These are phyloP conservation scores for Spondyliosoma cantharus DNA, from an alignment of 2,797 vertebrate genomes.

Conservation along the genomic window DNA sequence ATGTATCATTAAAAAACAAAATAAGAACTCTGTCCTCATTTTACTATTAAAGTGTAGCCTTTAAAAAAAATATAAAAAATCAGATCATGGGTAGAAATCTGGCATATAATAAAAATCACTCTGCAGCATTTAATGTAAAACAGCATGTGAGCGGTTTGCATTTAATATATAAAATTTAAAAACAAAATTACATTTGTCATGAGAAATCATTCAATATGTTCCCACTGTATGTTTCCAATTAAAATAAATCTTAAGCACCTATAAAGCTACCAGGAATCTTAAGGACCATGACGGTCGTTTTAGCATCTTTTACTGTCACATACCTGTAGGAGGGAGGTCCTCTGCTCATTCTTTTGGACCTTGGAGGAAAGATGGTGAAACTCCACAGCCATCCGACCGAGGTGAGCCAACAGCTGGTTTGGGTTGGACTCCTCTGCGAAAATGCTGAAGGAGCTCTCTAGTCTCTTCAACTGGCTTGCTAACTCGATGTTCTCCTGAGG, in stretches of 20 bases:
- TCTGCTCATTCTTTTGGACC: constrained; percentile 97
- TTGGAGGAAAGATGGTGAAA: constrained; percentile 97
- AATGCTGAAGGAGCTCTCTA: constrained; percentile 94
- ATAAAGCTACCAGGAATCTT: background rate
- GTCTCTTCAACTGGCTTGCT: constrained; percentile 91
- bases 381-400: constrained; percentile 98
- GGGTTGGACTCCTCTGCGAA: constrained; percentile 95
- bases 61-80: background rate
- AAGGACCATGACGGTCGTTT: background rate
- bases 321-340: constrained; percentile 96
- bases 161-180: background rate
- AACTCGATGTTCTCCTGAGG: constrained; percentile 90
- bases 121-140: background rate
- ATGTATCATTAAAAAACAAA: background rate
- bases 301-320: background rate
- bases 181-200: background rate
- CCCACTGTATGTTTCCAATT: background rate
- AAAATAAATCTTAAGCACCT: background rate
- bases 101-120: background rate
- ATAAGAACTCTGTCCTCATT: background rate
- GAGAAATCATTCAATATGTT: background rate
- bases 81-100: background rate
- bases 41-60: background rate
- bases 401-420: constrained; percentile 93
- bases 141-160: background rate